Conservation (phyloP, 2,888 invertebrate genomes). For the Drosophila mercatorum region DNA sequence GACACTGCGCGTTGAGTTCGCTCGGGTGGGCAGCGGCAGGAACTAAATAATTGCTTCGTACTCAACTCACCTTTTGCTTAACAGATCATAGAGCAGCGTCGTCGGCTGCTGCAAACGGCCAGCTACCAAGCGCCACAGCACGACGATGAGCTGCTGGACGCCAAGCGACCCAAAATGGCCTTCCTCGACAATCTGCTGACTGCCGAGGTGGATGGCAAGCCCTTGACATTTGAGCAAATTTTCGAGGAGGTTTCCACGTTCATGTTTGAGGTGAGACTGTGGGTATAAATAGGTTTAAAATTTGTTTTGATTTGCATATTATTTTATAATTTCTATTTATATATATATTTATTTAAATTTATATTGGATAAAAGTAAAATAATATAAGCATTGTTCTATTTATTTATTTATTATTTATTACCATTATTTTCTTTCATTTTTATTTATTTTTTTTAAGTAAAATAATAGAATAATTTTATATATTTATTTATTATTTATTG, state of each 20-base stretch:
- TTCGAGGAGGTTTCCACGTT: slow-evolving; percentile 80
- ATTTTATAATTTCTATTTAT: too few relatives aligned
- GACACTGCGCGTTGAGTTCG: slow-evolving; percentile 59
- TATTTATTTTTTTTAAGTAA: too few relatives aligned
- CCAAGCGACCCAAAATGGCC: slow-evolving; percentile 67
- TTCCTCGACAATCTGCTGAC: slow-evolving; percentile 77
- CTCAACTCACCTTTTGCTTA: not conserved
- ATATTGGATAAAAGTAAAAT: too few relatives aligned
- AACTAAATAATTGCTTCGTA: not conserved
- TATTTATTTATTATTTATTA: too few relatives aligned
- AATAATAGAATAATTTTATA: too few relatives aligned
- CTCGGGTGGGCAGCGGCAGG: slow-evolving; percentile 17
- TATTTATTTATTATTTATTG: too few relatives aligned
- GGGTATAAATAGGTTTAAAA: too few relatives aligned
- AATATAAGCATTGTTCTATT: too few relatives aligned
- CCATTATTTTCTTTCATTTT: too few relatives aligned
- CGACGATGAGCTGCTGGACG: slow-evolving; percentile 33
- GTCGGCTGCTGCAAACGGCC: slow-evolving; percentile 31
- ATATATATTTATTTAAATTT: too few relatives aligned
- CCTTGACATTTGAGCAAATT: slow-evolving; percentile 69
- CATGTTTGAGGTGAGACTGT: slow-evolving; percentile 70
- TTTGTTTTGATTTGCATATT: too few relatives aligned
- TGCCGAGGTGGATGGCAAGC: slow-evolving; percentile 67
- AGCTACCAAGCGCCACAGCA: slow-evolving; percentile 10
- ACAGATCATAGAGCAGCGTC: slow-evolving; percentile 59